These are phyloP conservation scores for Augochlorella aurata DNA, from an alignment of 2,888 invertebrate genomes.

Conservation along the genomic window DNA sequence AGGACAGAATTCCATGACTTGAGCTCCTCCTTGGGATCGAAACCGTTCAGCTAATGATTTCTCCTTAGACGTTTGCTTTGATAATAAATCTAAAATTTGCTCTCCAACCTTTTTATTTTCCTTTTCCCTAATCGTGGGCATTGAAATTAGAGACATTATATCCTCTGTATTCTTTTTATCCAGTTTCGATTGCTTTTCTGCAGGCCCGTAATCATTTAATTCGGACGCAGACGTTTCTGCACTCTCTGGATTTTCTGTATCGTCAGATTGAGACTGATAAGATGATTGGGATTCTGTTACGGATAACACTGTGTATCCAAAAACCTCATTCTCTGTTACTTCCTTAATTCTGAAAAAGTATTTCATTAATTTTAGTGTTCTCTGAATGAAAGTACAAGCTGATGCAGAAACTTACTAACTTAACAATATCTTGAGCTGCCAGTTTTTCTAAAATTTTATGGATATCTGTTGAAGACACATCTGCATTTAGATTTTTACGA, in stretches of 20 bases:
- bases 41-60: conserved; percentile 97
- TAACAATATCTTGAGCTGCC: conserved; percentile 89
- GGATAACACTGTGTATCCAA: conserved; percentile 78
- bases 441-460: conserved; percentile 90
- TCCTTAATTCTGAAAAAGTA: conserved; percentile 75
- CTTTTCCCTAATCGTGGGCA: conserved; percentile 97
- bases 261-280: conserved; percentile 69
- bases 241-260: conserved; percentile 73
- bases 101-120: conserved; percentile 97
- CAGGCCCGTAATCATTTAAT: conserved; percentile 70
- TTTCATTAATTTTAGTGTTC: conserved; percentile 10
- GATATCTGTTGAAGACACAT: conserved; percentile 85
- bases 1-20: conserved; percentile 97
- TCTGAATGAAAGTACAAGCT: neutral
- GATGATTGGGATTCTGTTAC: conserved; percentile 73
- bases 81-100: conserved; percentile 95
- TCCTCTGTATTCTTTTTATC: conserved; percentile 79
- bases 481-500: conserved; percentile 83
- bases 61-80: conserved; percentile 98
- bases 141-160: conserved; percentile 91
- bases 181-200: conserved; percentile 75
- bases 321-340: conserved; percentile 79
- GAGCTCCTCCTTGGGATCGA: conserved; percentile 96
- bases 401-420: conserved; percentile 76
- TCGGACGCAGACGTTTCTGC: conserved; percentile 73